phyloP scores from a whole-genome alignment of 2,113 vertebrate genomes.

The Martes martes region DNA sequence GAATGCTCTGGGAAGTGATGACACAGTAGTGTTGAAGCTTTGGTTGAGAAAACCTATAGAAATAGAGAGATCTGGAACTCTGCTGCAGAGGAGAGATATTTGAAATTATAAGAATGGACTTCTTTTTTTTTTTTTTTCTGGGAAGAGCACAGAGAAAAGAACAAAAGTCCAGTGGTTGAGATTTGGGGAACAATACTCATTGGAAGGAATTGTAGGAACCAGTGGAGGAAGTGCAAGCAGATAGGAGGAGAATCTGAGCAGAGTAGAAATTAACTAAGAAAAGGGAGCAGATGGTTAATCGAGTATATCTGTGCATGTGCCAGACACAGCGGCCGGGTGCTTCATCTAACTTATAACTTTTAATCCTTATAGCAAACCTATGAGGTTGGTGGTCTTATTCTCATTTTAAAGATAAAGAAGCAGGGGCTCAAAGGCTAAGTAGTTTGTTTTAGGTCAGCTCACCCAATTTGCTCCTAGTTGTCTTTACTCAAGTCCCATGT shows the following conservation, averaged over 20 bases:
- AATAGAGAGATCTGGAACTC: background rate
- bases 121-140: background rate
- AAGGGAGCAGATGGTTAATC: background rate
- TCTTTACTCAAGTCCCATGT: background rate
- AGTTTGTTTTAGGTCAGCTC: background rate
- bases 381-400: background rate
- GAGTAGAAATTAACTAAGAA: background rate
- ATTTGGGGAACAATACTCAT: background rate
- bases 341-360: background rate
- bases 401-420: slow-evolving; percentile 30
- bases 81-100: background rate
- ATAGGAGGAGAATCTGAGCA: background rate
- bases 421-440: background rate
- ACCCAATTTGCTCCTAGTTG: background rate
- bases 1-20: background rate
- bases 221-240: background rate
- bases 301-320: background rate
- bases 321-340: background rate
- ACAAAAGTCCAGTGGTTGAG: background rate
- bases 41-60: background rate
- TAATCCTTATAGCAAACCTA: slow-evolving; percentile 16
- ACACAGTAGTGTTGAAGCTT: background rate
- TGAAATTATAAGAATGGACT: background rate
- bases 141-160: background rate
- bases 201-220: background rate